Evolutionary conservation across 1,140 invertebrate genomes (phyloP), one percentile per base, ranked within the genome.

Genomic region (Maniola jurtina): DNA sequence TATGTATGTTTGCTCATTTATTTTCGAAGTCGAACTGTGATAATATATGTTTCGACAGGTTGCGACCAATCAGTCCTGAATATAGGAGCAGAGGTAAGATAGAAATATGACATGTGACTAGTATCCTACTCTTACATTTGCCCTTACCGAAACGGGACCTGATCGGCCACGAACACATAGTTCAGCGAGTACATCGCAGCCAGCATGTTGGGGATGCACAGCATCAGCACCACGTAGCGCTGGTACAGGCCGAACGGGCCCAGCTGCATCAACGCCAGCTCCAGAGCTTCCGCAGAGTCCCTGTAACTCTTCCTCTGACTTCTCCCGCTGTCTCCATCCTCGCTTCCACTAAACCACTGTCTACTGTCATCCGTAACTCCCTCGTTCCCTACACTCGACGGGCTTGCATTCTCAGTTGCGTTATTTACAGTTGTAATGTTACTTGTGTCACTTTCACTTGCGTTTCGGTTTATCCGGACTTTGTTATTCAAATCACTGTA

Each of bases 131-230:
- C 10, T 11, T 42, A n/a, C 11, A 5, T 5, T 45, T 11, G 5
- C 13, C 10, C 75, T 79, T 77, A 93, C 92, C 92, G 91, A 70
- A 93, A 93, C 8, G 91, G 86, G 56, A 93, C 84, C 68, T 86
- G 81, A 45, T 92, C 92, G 5, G 92, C 92, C 0, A 92, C 92
- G 72, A 93, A 93, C 14, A 92, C 81, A 59, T 92, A 93, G 64
- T 91, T 91, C 11, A 93, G 72, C 5, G 88, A 87, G 66, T 92
- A 92, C 78, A 91, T 90, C 7, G 91, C 92, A 4, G 91, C 81
- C 35, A 93, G 79, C 38, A 92, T 64, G 57, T 92, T 85, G n/a
- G 92, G 91, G 16, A 93, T 36, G 52, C 91, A 91, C 11, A 93
- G 79, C 52, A 93, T 81, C 13, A 84, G 40, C 47, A 92, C 87